phyloP scores from a whole-genome alignment of 2,797 vertebrate species.

The Lepus oiostolus region DNA sequence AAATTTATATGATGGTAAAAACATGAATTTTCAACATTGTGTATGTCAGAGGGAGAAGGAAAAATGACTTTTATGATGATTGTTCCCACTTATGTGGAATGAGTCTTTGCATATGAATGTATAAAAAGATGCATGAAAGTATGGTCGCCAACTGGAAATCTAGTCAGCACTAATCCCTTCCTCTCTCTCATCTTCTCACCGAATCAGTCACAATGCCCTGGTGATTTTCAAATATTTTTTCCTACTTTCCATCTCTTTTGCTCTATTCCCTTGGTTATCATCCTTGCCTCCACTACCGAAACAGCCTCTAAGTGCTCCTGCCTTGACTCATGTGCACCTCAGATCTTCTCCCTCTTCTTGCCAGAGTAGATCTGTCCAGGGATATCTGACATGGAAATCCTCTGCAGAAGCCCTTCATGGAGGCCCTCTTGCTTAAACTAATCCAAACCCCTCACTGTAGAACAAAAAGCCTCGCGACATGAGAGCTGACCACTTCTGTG shows the following conservation, averaged over 20 bases:
- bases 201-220: neutral
- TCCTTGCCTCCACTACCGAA: neutral
- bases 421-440: neutral
- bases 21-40: neutral
- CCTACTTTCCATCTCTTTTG: neutral
- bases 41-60: neutral
- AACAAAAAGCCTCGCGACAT: neutral
- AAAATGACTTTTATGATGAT: neutral
- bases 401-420: neutral
- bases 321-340: neutral
- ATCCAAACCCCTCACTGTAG: neutral
- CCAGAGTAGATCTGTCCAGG: neutral
- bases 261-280: neutral
- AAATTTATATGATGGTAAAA: constrained; percentile 40
- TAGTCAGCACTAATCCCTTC: neutral
- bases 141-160: neutral
- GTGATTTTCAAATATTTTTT: constrained; percentile 42
- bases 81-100: neutral
- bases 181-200: neutral
- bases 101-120: neutral
- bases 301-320: neutral
- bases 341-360: neutral
- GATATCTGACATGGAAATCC: neutral
- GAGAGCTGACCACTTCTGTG: neutral
- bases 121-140: neutral